A percentile compares a stretch with the other conserved stretches of the same genome.
phyloP scores from a whole-genome alignment of 92 coral and sea anemone species.

The Parazoanthus atlanticus region DNA sequence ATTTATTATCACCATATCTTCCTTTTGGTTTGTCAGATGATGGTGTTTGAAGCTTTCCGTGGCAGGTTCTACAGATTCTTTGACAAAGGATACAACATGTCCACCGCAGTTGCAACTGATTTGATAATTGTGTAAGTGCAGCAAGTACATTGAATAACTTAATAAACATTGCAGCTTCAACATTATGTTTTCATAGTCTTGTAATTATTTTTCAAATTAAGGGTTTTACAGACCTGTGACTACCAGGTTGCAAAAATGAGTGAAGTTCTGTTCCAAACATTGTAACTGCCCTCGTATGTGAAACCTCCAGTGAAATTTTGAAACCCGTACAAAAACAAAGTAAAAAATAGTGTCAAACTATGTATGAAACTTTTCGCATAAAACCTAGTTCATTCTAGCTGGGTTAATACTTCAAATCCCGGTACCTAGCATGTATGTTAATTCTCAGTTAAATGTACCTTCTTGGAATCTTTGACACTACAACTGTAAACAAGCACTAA shows the following conservation, averaged over 20 bases:
- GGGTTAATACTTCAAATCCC: not conserved
- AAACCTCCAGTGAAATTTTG: not conserved
- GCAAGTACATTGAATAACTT: not conserved
- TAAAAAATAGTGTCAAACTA: too few relatives aligned
- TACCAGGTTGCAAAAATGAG: too few relatives aligned
- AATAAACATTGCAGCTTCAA: not conserved
- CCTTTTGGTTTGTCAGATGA: constrained; percentile 57
- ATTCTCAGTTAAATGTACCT: too few relatives aligned
- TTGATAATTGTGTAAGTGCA: constrained; percentile 74
- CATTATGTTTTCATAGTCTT: not conserved
- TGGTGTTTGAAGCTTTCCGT: constrained; percentile 76
- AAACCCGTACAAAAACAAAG: not conserved
- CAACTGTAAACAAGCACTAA: not conserved
- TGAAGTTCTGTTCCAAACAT: too few relatives aligned
- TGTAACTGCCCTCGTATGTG: too few relatives aligned
- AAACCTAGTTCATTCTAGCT: too few relatives aligned
- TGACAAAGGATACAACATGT: constrained; percentile 65
- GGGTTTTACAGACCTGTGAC: too few relatives aligned
- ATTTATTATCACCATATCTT: not conserved
- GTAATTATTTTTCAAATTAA: not conserved
- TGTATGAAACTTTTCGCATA: too few relatives aligned
- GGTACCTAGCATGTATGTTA: not conserved
- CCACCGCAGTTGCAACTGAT: constrained; percentile 64
- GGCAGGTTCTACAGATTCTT: constrained; percentile 79
- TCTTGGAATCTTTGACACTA: too few relatives aligned